A percentile compares a stretch with the other conserved stretches of the same genome.
phyloP scores from a whole-genome alignment of 2,113 vertebrate genomes.

The Corythaeola cristata region DNA sequence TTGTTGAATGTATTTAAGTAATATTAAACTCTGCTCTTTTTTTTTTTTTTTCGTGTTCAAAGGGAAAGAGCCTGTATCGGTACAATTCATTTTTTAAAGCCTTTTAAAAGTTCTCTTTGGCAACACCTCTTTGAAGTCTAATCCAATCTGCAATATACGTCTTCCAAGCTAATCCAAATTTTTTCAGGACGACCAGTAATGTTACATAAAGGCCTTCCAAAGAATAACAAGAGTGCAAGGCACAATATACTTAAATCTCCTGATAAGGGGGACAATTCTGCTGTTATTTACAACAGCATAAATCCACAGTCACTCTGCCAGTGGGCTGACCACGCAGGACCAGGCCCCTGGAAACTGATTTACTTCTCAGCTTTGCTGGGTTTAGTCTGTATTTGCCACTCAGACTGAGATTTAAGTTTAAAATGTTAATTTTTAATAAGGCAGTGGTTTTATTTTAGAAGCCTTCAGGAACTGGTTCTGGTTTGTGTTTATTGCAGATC shows the following conservation, averaged over 20 bases:
- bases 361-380: not conserved
- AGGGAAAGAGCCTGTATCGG: not conserved
- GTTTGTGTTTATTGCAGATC: constrained; percentile 4
- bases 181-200: constrained; percentile 42
- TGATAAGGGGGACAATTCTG: not conserved
- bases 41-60: not conserved
- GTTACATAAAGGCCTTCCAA: constrained; percentile 15
- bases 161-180: constrained; percentile 56
- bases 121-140: constrained; percentile 65
- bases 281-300: not conserved
- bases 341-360: not conserved
- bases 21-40: constrained; percentile 27
- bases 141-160: constrained; percentile 51
- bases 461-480: not conserved
- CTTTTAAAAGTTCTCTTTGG: constrained; percentile 54
- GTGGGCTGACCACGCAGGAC: not conserved
- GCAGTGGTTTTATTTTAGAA: constrained; percentile 9
- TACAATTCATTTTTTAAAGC: constrained; percentile 33
- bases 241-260: not conserved
- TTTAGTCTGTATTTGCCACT: not conserved
- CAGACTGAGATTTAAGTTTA: not conserved
- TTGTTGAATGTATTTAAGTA: not conserved
- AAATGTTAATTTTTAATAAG: constrained; percentile 31
- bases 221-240: constrained; percentile 13
- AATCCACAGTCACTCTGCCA: not conserved